phyloP scores from a whole-genome alignment of 1,140 invertebrate genomes.

The Aphis gossypii region DNA sequence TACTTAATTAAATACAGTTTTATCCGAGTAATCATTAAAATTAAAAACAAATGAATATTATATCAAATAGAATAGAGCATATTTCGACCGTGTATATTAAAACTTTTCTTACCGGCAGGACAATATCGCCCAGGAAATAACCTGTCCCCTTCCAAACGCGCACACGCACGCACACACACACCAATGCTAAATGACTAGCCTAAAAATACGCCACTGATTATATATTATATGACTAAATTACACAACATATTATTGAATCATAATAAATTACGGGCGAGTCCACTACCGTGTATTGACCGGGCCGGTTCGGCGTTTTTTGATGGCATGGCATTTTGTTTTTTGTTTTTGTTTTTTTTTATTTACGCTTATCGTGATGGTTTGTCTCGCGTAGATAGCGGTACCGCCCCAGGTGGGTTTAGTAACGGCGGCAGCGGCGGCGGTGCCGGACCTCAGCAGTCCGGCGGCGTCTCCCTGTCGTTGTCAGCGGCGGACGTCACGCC shows the following conservation, averaged over 20 bases:
- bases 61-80: too few relatives aligned
- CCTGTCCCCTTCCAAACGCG: too few relatives aligned
- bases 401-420: conserved; percentile 44
- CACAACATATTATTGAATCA: too few relatives aligned
- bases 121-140: too few relatives aligned
- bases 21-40: background rate
- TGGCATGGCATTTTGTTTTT: background rate
- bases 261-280: background rate
- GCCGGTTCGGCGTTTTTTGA: background rate
- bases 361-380: conserved; percentile 39
- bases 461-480: conserved; percentile 66
- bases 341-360: background rate
- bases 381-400: conserved; percentile 57
- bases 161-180: too few relatives aligned
- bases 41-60: background rate
- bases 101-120: too few relatives aligned
- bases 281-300: background rate
- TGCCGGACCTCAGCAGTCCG: conserved; percentile 62
- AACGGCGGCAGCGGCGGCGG: conserved; percentile 50
- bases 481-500: conserved; percentile 68
- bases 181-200: too few relatives aligned
- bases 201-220: too few relatives aligned
- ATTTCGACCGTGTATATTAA: too few relatives aligned
- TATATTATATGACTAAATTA: background rate
- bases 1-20: background rate